A percentile compares a stretch with the other conserved stretches of the same genome.
These are phyloP conservation scores for Mongoloraphidia duomilia DNA, from an alignment of 2,888 invertebrate genomes.

Conservation along the genomic window DNA sequence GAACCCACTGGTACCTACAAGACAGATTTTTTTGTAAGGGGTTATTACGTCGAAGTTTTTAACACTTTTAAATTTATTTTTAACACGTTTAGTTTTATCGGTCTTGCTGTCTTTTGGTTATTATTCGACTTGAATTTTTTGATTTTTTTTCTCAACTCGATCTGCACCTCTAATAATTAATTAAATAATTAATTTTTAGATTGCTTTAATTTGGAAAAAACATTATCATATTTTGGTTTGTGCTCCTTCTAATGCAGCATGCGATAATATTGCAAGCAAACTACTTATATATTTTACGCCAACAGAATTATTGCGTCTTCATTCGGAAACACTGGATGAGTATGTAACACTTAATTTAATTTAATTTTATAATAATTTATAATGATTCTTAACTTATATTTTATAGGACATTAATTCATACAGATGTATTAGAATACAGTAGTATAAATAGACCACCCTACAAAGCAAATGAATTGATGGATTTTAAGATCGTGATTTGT, in stretches of 20 bases:
- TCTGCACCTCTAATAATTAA: too few relatives aligned
- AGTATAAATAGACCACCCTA: too few relatives aligned
- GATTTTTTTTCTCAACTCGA: too few relatives aligned
- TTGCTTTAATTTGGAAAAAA: background rate
- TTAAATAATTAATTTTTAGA: background rate
- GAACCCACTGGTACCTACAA: too few relatives aligned
- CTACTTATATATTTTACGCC: conserved; percentile 19
- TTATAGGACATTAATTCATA: background rate
- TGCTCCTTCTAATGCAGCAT: conserved; percentile 57
- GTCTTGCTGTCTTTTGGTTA: too few relatives aligned
- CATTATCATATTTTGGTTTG: conserved; percentile 39
- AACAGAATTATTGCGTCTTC: conserved; percentile 31
- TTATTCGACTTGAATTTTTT: too few relatives aligned
- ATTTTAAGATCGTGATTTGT: too few relatives aligned
- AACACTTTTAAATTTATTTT: too few relatives aligned
- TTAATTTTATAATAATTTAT: background rate
- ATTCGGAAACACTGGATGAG: conserved; percentile 27
- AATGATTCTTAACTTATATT: background rate
- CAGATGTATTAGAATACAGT: too few relatives aligned
- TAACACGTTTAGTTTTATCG: too few relatives aligned
- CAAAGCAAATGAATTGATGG: background rate
- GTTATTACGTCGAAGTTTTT: too few relatives aligned
- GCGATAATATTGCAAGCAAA: conserved; percentile 45
- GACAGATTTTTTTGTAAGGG: too few relatives aligned
- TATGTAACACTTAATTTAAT: conserved; percentile 12